These are phyloP conservation scores for Caenorhabditis angaria DNA, from an alignment of 2,888 invertebrate genomes.

Conservation along the genomic window DNA sequence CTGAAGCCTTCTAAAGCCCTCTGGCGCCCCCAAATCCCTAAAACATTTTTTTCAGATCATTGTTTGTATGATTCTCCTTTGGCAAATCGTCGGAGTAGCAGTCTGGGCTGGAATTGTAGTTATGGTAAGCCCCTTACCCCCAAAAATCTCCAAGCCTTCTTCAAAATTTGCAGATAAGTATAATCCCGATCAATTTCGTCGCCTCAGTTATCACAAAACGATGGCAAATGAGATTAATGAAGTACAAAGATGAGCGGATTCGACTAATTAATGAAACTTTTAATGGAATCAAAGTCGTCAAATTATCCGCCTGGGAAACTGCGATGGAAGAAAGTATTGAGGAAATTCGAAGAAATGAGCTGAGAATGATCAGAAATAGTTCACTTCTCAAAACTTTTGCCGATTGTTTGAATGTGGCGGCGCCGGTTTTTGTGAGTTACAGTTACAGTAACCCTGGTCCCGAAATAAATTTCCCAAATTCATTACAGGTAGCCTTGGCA, in stretches of 20 bases:
- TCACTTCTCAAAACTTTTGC: conserved; percentile 62
- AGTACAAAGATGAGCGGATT: conserved; percentile 89
- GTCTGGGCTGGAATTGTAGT: conserved; percentile 90
- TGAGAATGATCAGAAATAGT: conserved; percentile 55
- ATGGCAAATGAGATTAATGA: conserved; percentile 83
- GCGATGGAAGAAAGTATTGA: conserved; percentile 66
- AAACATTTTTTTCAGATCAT: conserved; percentile 57
- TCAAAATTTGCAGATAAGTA: conserved; percentile 29
- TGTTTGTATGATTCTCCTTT: conserved; percentile 72
- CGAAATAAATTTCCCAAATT: not conserved
- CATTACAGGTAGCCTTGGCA: conserved; percentile 61
- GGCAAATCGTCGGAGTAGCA: conserved; percentile 79
- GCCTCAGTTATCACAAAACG: conserved; percentile 62
- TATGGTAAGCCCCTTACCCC: conserved; percentile 78
- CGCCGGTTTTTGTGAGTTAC: conserved; percentile 65
- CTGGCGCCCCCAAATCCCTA: too few species aligned
- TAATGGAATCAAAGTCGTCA: conserved; percentile 83
- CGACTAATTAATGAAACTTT: conserved; percentile 92
- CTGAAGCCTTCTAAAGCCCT: too few species aligned
- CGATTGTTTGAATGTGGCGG: conserved; percentile 66
- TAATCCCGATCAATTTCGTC: conserved; percentile 76
- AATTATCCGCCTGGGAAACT: conserved; percentile 76
- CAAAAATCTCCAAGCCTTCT: not conserved
- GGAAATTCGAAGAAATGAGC: conserved; percentile 44
- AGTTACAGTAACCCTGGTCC: not conserved